Conservation (phyloP, 64 coral and sea anemone genomes). For the Dendrophyllia cribrosa region DNA sequence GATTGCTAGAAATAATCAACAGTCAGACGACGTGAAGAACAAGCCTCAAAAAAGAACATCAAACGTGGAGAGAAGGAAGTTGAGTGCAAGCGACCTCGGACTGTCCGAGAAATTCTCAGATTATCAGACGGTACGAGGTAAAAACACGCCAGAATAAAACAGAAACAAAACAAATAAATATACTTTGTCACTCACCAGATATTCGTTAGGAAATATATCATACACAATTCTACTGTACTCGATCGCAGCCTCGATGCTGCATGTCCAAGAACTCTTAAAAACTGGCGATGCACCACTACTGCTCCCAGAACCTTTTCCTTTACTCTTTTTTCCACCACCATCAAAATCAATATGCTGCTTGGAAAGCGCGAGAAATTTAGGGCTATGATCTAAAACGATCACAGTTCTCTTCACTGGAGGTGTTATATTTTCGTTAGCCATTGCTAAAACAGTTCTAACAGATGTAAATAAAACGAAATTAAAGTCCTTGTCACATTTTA, state of each 20-base stretch:
- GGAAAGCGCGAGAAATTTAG: slow-evolving; percentile 74
- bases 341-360: slow-evolving; percentile 97
- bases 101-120: too few species aligned
- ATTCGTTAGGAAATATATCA: slow-evolving; percentile 94
- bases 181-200: slow-evolving; percentile 65
- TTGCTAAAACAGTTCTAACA: neutral
- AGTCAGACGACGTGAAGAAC: too few species aligned
- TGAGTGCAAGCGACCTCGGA: too few species aligned
- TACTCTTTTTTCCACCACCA: slow-evolving; percentile 74
- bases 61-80: too few species aligned
- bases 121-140: too few species aligned
- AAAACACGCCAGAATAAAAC: too few species aligned
- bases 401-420: slow-evolving; percentile 74
- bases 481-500: neutral
- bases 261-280: slow-evolving; percentile 95
- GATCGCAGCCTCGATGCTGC: slow-evolving; percentile 88
- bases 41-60: too few species aligned
- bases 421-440: neutral
- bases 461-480: too few species aligned
- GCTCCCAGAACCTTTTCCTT: slow-evolving; percentile 38
- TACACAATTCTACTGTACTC: slow-evolving; percentile 99
- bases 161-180: too few species aligned
- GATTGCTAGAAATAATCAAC: too few species aligned
- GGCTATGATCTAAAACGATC: slow-evolving; percentile 89
- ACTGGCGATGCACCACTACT: slow-evolving; percentile 40